Conservation (phyloP, 2,797 vertebrate species). For the Nyctalus aviator region DNA sequence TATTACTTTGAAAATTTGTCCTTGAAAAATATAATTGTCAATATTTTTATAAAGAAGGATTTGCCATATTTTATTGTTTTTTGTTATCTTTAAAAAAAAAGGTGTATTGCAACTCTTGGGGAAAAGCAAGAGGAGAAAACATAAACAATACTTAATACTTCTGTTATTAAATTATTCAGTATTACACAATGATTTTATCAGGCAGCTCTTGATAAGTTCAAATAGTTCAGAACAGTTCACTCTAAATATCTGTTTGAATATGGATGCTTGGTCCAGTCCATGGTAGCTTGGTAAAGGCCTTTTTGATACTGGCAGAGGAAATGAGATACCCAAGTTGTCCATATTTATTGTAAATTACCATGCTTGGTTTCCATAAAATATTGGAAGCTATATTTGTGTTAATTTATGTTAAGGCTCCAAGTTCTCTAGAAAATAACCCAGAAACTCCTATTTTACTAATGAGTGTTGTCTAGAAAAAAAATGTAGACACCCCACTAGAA, state of each 20-base stretch:
- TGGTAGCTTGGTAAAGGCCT: not conserved
- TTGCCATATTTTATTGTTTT: slow-evolving; percentile 7
- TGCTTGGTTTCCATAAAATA: not conserved
- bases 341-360: slow-evolving; percentile 8
- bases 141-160: not conserved
- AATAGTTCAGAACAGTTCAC: not conserved
- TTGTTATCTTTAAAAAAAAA: not conserved
- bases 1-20: slow-evolving; percentile 25
- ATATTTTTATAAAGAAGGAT: slow-evolving; percentile 15
- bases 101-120: not conserved
- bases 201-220: not conserved
- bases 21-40: slow-evolving; percentile 36
- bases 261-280: not conserved
- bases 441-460: slow-evolving; percentile 22
- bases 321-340: not conserved
- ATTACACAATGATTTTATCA: not conserved
- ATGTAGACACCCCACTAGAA: not conserved
- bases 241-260: not conserved
- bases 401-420: not conserved
- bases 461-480: not conserved
- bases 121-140: slow-evolving; percentile 44
- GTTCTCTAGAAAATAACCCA: slow-evolving; percentile 21
- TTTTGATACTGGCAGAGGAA: not conserved
- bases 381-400: not conserved
- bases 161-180: not conserved